Percentiles rank a stretch among this genome's conserved stretches.
These are phyloP conservation scores for Argentina silus DNA, from an alignment of 2,797 vertebrate species.

Conservation along the genomic window DNA sequence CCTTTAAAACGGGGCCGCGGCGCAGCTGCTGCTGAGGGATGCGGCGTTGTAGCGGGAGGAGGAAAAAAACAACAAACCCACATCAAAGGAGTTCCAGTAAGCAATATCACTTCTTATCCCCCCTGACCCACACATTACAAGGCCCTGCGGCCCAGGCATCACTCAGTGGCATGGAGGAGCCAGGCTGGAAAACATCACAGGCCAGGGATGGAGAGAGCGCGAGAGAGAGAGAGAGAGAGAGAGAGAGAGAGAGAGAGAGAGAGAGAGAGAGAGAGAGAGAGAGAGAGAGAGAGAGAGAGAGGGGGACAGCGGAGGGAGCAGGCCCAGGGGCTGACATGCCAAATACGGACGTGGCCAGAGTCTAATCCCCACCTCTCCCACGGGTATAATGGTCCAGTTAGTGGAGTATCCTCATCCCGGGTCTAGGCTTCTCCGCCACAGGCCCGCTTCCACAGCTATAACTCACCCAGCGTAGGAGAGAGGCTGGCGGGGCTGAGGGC, in stretches of 20 bases:
- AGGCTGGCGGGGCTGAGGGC: constrained; percentile 27
- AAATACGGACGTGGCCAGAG: too few species aligned
- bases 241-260: too few species aligned
- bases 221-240: background rate
- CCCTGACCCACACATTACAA: constrained; percentile 44
- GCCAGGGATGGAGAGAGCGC: background rate
- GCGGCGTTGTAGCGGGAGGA: constrained; percentile 53
- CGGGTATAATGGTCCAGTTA: too few species aligned
- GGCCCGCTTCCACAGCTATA: too few species aligned
- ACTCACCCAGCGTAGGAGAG: background rate
- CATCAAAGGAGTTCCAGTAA: constrained; percentile 71
- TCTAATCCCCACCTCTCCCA: too few species aligned
- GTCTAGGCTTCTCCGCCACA: too few species aligned
- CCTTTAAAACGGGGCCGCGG: constrained; percentile 14
- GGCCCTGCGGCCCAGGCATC: constrained; percentile 43
- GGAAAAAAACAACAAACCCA: constrained; percentile 61
- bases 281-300: background rate
- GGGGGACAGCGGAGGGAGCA: too few species aligned
- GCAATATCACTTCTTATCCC: constrained; percentile 63
- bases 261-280: background rate
- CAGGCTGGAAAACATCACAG: constrained; percentile 4
- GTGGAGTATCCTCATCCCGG: too few species aligned
- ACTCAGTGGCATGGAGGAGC: constrained; percentile 46
- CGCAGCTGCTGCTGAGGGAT: constrained; percentile 67
- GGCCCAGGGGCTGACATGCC: too few species aligned